These are phyloP conservation scores for Ptychadena robeensis DNA, from an alignment of 2,797 vertebrate genomes.

Conservation along the genomic window DNA sequence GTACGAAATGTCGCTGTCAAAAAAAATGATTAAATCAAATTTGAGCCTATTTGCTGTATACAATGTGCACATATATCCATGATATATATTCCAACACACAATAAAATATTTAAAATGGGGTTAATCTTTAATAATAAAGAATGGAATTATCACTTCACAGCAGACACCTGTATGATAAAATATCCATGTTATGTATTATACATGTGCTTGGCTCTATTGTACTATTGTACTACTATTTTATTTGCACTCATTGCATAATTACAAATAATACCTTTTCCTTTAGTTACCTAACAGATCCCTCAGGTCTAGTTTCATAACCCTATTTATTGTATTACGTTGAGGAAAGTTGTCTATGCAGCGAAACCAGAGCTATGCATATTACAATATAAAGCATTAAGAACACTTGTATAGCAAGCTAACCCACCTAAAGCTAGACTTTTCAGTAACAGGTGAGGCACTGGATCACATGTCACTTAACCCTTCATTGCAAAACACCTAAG, in stretches of 20 bases:
- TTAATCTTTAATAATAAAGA: neutral
- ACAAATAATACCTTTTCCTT: neutral
- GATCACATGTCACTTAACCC: neutral
- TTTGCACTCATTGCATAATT: neutral
- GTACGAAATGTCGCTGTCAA: no score
- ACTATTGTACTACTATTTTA: no score
- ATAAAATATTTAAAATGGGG: neutral
- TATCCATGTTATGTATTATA: neutral
- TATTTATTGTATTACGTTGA: neutral
- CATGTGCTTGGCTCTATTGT: neutral
- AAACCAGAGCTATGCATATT: neutral
- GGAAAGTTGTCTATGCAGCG: neutral
- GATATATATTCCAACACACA: neutral
- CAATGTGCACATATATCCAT: no score
- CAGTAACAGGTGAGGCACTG: neutral
- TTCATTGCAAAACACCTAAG: neutral
- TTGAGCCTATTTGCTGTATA: no score
- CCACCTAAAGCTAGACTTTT: neutral
- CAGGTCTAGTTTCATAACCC: constrained; percentile 1
- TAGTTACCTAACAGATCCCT: neutral
- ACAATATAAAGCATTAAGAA: no score
- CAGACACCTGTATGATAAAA: neutral
- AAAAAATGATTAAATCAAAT: no score
- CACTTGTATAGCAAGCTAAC: no score
- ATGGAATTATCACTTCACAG: neutral